Conservation (phyloP, 2,888 invertebrate genomes). For the Troglohyphantes excavatus region DNA sequence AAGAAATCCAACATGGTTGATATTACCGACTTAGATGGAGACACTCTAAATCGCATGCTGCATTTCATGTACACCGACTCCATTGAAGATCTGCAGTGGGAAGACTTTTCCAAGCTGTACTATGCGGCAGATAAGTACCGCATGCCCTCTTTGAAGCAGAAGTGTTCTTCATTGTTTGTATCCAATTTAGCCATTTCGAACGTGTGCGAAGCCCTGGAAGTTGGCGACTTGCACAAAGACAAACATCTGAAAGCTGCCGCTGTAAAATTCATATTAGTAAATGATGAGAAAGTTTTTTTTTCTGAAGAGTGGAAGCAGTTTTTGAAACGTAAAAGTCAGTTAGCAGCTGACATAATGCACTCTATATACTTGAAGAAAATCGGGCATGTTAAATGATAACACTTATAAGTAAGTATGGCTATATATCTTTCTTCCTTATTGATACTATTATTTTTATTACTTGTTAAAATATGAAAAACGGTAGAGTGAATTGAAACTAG, state of each 20-base stretch:
- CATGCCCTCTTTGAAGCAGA: not conserved
- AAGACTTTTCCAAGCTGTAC: not conserved
- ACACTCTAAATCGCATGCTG: not conserved
- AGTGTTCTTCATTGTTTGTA: not conserved
- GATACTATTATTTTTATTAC: too few species aligned
- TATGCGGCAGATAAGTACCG: not conserved
- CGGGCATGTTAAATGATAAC: too few species aligned
- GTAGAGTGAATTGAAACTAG: too few species aligned
- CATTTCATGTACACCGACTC: not conserved
- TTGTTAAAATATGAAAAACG: too few species aligned
- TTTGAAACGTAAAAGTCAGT: not conserved
- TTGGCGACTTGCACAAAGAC: not conserved
- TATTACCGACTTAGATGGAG: not conserved
- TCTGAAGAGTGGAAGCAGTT: not conserved
- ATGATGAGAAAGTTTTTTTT: not conserved
- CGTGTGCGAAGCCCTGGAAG: not conserved
- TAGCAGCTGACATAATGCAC: not conserved
- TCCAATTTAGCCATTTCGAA: not conserved
- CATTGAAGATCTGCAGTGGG: not conserved
- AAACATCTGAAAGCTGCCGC: not conserved
- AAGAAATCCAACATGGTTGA: not conserved
- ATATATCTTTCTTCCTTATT: too few species aligned
- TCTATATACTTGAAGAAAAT: not conserved
- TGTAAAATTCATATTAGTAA: not conserved
- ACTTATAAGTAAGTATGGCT: too few species aligned